Base-by-base conservation (phyloP, 37 sponge, comb jelly and placozoan genomes). In the Amphimedon queenslandica region DNA sequence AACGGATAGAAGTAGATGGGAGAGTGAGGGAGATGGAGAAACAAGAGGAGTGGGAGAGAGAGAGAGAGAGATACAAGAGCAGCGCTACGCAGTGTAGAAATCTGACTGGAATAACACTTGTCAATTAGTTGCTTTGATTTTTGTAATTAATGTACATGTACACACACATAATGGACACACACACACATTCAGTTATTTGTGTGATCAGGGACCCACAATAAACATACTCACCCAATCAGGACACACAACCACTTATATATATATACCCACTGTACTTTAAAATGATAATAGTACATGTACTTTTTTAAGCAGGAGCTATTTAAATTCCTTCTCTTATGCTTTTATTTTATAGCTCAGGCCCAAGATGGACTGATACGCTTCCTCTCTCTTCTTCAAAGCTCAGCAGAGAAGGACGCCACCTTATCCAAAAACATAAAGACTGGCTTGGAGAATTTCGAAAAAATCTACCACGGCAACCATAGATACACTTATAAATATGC, bases 401-500 rank as follows among this genome's bases (percentile, higher is more conserved):
- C 53, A 13, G 13, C 53, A 13, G 8, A n/a, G 61, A 13, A n/a
- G 61, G 66, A 64, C 66, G 11, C 27, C 70, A 81, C 34, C 76
- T 76, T 34, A 16, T 81, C 35, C 37, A 51, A 53, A 80, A 73
- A 42, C 87, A 84, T 39, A 84, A 77, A 25, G 91, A 90, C 67
- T 90, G 91, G 91, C 64, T 84, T 30, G 80, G 73, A 33, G 86
- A 84, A 63, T 90, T 90, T 42, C 72, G 64, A 0, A 67, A 76
- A 38, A 84, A 55, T 64, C 56, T 75, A 13, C 84, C 84, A 32
- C 77, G 66, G 30, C 60, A 71, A 39, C 70, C 71, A n/a, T 47
- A 34, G 40, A 18, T 71, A 38, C 20, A 24, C 39, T 31, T 55
- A 24, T 25, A n/a, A n/a, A n/a, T n/a, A n/a, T n/a, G n/a, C n/a